phyloP scores from a whole-genome alignment of 2,113 vertebrate species.

The Phodopus roborovskii region DNA sequence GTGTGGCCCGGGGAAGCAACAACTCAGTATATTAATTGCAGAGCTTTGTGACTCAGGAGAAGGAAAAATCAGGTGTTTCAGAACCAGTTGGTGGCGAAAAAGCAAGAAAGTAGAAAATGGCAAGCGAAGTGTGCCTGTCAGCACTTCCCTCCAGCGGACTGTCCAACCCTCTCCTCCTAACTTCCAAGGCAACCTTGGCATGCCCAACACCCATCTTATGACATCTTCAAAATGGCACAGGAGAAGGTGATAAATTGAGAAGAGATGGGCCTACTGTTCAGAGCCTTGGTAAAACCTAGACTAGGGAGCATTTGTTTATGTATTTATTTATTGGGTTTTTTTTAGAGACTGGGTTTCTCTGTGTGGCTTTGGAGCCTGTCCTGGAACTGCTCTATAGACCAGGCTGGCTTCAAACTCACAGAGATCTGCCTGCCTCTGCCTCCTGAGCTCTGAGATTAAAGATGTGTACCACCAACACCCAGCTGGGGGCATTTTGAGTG shows the following conservation, averaged over 20 bases:
- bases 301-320: background rate
- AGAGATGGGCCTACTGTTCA: background rate
- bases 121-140: background rate
- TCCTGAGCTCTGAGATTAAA: no score
- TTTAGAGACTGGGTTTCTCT: no score
- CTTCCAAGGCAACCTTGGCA: background rate
- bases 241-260: background rate
- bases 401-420: no score
- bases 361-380: no score
- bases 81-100: background rate
- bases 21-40: background rate
- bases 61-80: background rate
- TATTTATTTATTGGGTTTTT: no score
- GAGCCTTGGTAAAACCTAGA: background rate
- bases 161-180: background rate
- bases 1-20: background rate
- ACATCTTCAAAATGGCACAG: background rate
- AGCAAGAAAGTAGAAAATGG: slow-evolving; percentile 5
- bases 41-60: slow-evolving; percentile 15
- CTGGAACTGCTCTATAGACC: no score
- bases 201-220: background rate
- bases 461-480: no score
- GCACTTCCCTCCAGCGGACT: background rate
- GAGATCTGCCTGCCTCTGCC: no score
- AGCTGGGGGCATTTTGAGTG: background rate